Conservation (phyloP, 2,797 vertebrate genomes). For the Catharus ustulatus region DNA sequence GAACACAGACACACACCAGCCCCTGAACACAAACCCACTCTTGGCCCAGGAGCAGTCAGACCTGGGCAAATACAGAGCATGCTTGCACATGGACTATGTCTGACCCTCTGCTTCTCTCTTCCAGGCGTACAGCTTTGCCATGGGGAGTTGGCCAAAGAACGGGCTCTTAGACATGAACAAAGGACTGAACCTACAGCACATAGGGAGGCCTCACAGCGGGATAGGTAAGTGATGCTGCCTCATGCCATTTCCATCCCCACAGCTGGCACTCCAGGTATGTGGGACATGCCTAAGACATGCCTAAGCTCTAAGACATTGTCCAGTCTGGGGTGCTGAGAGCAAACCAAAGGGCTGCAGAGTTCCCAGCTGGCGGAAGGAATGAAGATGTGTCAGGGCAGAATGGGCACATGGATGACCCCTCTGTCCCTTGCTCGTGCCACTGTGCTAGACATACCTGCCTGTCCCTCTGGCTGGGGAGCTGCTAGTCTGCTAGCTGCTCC, state of each 20-base stretch:
- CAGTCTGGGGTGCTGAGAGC: not conserved
- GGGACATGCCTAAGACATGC: not conserved
- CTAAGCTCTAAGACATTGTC: not conserved
- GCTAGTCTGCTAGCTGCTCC: not conserved
- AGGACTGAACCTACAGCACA: constrained; percentile 85
- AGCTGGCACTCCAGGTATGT: rapidly evolving
- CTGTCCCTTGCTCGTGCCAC: not conserved
- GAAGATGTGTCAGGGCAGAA: not conserved
- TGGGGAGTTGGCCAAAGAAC: constrained; percentile 85
- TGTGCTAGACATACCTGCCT: not conserved
- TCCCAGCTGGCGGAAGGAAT: not conserved
- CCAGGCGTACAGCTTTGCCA: constrained; percentile 85
- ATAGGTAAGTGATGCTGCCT: constrained; percentile 78
- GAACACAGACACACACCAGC: rapidly evolving
- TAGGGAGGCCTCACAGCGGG: constrained; percentile 86
- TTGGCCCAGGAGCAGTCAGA: not conserved
- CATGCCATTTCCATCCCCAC: not conserved
- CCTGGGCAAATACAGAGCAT: not conserved
- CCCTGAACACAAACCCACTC: rapidly evolving
- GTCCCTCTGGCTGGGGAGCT: not conserved
- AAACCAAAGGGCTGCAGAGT: not conserved
- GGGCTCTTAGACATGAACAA: constrained; percentile 87
- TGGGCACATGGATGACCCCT: not conserved
- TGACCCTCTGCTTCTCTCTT: constrained; percentile 73
- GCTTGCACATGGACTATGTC: not conserved